Conservation (phyloP, 1,140 invertebrate species). For the Ceratina japonica region DNA sequence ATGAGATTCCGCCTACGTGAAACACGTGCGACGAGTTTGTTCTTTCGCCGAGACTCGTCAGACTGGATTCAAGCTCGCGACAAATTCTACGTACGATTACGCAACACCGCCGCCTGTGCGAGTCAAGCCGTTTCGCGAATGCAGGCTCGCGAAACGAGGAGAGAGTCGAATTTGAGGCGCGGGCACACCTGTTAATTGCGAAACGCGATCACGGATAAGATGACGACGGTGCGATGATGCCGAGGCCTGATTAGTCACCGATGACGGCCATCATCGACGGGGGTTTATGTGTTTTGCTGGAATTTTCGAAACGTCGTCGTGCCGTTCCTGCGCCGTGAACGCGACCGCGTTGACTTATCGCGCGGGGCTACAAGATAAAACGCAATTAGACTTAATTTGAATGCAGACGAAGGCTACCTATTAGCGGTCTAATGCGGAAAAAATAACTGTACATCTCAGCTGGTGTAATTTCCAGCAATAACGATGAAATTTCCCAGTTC, state of each 20-base stretch:
- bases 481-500: not conserved
- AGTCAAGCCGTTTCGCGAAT: not conserved
- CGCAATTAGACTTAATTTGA: constrained; percentile 48
- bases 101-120: not conserved
- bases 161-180: not conserved
- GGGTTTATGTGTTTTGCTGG: not conserved
- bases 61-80: not conserved
- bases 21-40: constrained; percentile 8
- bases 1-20: constrained; percentile 51
- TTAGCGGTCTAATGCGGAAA: not conserved
- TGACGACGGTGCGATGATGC: not conserved
- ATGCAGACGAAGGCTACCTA: constrained; percentile 25
- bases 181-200: constrained; percentile 5
- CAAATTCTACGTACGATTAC: constrained; percentile 3
- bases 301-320: not conserved
- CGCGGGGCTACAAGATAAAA: constrained; percentile 24
- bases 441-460: not conserved
- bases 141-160: not conserved
- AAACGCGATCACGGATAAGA: not conserved
- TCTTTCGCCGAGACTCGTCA: not conserved
- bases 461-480: not conserved
- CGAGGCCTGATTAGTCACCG: constrained; percentile 11
- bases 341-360: constrained; percentile 25
- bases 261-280: not conserved
- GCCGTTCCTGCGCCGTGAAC: not conserved